phyloP scores from a whole-genome alignment of 37 sponge, comb jelly and placozoan species.

The Cladorhizidae sp. region DNA sequence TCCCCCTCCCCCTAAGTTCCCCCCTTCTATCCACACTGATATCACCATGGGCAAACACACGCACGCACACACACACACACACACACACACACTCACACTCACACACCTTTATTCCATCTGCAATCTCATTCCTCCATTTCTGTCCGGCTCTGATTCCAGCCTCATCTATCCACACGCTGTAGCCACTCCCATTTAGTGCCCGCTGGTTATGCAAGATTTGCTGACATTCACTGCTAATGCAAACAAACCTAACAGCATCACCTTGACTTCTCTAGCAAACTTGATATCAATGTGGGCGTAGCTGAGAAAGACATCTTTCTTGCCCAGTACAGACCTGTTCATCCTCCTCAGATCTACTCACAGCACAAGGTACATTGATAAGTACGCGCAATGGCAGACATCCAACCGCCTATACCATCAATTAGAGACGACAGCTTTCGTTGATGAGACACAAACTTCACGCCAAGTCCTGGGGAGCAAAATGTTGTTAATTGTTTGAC shows the following conservation, averaged over 20 bases:
- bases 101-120: constrained; percentile 73
- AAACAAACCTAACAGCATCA: neutral
- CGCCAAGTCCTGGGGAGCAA: constrained; percentile 47
- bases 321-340: constrained; percentile 42
- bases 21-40: too few species aligned
- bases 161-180: constrained; percentile 82
- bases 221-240: neutral
- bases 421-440: constrained; percentile 40
- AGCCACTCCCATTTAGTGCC: constrained; percentile 50
- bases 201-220: constrained; percentile 16
- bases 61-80: too few species aligned
- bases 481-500: too few species aligned
- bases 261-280: constrained; percentile 59
- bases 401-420: constrained; percentile 35
- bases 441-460: constrained; percentile 61
- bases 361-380: neutral
- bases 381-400: neutral
- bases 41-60: too few species aligned
- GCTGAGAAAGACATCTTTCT: constrained; percentile 73
- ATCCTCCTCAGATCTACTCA: constrained; percentile 62
- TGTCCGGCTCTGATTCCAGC: constrained; percentile 82
- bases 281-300: constrained; percentile 72
- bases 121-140: constrained; percentile 83
- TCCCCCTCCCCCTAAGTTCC: too few species aligned
- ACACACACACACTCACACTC: neutral